Evolutionary conservation across 2,888 invertebrate species (phyloP), one percentile per base, ranked within the genome.

Genomic region (Ophion obscuratus): DNA sequence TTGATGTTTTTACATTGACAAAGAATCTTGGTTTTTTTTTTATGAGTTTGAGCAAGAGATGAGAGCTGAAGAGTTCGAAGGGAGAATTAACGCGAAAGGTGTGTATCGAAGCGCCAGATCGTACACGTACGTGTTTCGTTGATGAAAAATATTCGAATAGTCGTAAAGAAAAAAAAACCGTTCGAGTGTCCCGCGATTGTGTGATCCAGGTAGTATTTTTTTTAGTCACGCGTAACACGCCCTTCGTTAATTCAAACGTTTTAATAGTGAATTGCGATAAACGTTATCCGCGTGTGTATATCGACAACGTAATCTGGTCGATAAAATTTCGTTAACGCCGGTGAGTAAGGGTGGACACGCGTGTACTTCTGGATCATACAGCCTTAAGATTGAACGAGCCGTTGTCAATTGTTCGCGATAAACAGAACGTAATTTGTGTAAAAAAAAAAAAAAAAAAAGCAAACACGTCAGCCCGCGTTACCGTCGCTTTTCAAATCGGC

Each of bases 1-100:
- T 76, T 76, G 79, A 83, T 73, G 67, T 67, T 85, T 83, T 85
- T 85, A 85, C 79, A 76, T 64, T 82, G 82, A 85, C 85, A 82
- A 75, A 53, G 64, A 85, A 85, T 85, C 76, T 83, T 80, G 79
- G 67, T 59, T 67, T 81, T 85, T 85, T 81, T 83, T 86, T 85
- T 83, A 83, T 83, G 75, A 79, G 79, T 64, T 76, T 79, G 75
- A 83, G 79, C 71, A 75, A 66, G 27, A 66, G 71, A 40, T 36
- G 24, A 14, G 76, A 70, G 59, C 14, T 20, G 36, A 61, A 20
- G 70, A 64, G 24, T n/a, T 57, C 24, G 73, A 59, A 57, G n/a
- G 11, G 57, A 27, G 64, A 27, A 81, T 75, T 24, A 75, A 40
- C 36, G 81, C 59, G 20, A 40, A 36, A 14, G 53, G 67, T 70